Conservation (phyloP, 2,113 vertebrate genomes). For the Irena cyanogastra region DNA sequence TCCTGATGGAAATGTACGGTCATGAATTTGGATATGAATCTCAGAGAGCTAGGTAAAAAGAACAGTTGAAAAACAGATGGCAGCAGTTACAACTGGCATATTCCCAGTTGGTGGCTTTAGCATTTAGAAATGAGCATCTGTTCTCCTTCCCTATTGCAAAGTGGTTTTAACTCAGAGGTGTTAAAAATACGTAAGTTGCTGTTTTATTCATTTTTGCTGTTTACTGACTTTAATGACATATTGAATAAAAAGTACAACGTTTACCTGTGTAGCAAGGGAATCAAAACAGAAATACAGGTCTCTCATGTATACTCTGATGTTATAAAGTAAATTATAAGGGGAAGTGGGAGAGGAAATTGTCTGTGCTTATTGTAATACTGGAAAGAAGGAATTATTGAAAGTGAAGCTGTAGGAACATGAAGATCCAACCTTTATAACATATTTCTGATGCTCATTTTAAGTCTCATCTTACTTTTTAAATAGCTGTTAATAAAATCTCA, state of each 20-base stretch:
- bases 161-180: slow-evolving; percentile 72
- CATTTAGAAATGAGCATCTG: slow-evolving; percentile 81
- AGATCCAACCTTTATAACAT: not conserved
- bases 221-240: slow-evolving; percentile 73
- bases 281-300: slow-evolving; percentile 63
- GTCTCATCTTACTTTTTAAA: not conserved
- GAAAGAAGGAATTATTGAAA: not conserved
- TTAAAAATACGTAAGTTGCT: slow-evolving; percentile 76
- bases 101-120: slow-evolving; percentile 79
- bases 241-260: slow-evolving; percentile 67
- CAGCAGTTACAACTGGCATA: slow-evolving; percentile 75
- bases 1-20: not conserved
- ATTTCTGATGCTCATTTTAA: not conserved
- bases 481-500: not conserved
- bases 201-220: slow-evolving; percentile 75
- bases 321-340: not conserved
- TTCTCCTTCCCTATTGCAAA: slow-evolving; percentile 71
- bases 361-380: not conserved
- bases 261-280: slow-evolving; percentile 67
- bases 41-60: slow-evolving; percentile 74
- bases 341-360: not conserved
- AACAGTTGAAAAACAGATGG: slow-evolving; percentile 82
- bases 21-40: slow-evolving; percentile 66
- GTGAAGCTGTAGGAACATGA: not conserved
- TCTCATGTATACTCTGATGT: slow-evolving; percentile 27